These are phyloP conservation scores for Tragelaphus imberbis DNA, from an alignment of 2,113 vertebrate species.

Conservation along the genomic window DNA sequence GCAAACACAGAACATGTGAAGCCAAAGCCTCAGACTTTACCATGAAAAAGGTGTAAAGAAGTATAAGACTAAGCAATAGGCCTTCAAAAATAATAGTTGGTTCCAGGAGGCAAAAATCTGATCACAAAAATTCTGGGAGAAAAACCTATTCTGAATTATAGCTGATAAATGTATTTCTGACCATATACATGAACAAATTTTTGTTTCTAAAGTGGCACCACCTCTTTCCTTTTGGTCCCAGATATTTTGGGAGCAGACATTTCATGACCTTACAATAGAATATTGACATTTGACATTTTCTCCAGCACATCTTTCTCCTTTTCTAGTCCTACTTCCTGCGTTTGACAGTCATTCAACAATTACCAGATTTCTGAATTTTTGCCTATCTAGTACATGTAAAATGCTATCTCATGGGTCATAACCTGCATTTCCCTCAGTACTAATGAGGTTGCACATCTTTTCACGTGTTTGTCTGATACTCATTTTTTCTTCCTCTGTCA, in stretches of 20 bases:
- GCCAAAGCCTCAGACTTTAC: neutral
- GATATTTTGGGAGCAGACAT: neutral
- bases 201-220: neutral
- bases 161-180: neutral
- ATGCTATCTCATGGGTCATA: neutral
- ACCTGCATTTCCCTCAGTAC: neutral
- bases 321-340: neutral
- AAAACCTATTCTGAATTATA: neutral
- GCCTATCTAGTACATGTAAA: neutral
- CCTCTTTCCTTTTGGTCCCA: neutral
- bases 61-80: neutral
- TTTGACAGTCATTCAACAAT: neutral
- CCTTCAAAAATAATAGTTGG: neutral
- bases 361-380: neutral
- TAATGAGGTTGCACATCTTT: neutral
- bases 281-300: neutral
- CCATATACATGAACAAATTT: neutral
- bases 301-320: neutral
- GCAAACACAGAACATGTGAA: neutral
- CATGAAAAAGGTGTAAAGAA: neutral
- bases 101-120: neutral
- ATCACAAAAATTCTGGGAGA: neutral
- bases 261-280: neutral
- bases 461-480: neutral
- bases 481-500: neutral